Conservation (phyloP, 2,797 vertebrate species). For the Phataginus tricuspis region DNA sequence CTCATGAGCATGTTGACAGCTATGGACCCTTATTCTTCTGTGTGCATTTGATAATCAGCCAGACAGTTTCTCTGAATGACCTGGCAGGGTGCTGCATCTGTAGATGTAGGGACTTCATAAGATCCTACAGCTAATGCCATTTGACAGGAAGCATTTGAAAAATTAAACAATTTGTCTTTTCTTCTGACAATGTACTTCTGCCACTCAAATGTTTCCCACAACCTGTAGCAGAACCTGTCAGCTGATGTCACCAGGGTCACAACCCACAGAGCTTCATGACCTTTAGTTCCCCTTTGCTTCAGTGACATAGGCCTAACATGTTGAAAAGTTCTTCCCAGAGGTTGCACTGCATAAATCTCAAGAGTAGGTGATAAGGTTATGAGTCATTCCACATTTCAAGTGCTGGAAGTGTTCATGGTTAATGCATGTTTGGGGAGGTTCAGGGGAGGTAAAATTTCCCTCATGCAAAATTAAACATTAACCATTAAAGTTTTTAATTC, state of each 20-base stretch:
- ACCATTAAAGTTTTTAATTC: too few species aligned
- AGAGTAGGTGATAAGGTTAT: neutral
- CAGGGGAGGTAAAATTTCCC: neutral
- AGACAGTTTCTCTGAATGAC: too few species aligned
- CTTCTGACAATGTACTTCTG: neutral
- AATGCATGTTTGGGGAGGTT: neutral
- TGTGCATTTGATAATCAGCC: too few species aligned
- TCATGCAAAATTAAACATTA: neutral
- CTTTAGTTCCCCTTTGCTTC: neutral
- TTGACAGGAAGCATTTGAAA: neutral
- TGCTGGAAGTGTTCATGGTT: neutral
- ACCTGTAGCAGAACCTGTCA: neutral
- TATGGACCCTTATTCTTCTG: too few species aligned
- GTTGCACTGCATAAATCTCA: neutral
- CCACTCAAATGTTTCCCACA: neutral
- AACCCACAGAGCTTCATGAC: neutral
- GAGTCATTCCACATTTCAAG: neutral
- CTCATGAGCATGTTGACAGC: too few species aligned
- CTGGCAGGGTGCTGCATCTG: too few species aligned
- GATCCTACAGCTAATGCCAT: neutral
- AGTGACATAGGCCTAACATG: neutral
- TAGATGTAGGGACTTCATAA: too few species aligned
- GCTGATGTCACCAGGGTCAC: neutral
- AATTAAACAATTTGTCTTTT: neutral
- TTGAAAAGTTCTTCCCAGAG: neutral